Evolutionary conservation across 2,888 invertebrate species (phyloP), one percentile per base, ranked within the genome.

Genomic region (Unio pictorum): DNA sequence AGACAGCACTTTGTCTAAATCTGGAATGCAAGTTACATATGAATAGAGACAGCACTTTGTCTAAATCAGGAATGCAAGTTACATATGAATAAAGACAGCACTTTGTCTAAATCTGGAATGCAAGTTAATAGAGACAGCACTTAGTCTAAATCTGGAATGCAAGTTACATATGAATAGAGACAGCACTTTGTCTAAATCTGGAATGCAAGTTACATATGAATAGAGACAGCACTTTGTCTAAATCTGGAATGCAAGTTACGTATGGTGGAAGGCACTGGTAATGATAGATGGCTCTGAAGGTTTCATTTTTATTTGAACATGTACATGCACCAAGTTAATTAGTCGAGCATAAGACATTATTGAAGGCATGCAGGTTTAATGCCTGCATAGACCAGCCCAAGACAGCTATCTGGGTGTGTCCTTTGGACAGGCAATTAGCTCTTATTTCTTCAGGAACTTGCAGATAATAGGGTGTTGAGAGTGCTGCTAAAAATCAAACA

Each of bases 171-270:
- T 23, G 23, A 23, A 79, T 5, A 57, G 17, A 55, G 67, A 61
- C 45, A 71, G 64, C 6, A 78, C 67, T 26, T 61, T 63, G 28
- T 69, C 64, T 18, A 64, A 67, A 23, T 23, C 23, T 23, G 23
- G 23, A 23, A 23, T 23, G 23, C 23, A 23, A 23, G 23, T 23
- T 23, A 23, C 23, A 23, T 23, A 23, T 23, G 23, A 23, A 79
- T 5, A 60, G 8, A 55, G 67, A 61, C 45, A 71, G 64, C 6
- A 78, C 67, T 26, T 61, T 63, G 28, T 69, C 64, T 18, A 64
- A 67, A 64, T 73, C 77, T 78, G 64, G 23, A 71, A 60, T 45
- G 45, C 45, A 45, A 45, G 45, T 45, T 45, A 45, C 11, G 15
- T 45, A 45, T 45, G 45, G 11, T 45, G 45, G 15, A 45, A 15